Base-by-base conservation (phyloP, 2,888 invertebrate species). In the Automeris io region DNA sequence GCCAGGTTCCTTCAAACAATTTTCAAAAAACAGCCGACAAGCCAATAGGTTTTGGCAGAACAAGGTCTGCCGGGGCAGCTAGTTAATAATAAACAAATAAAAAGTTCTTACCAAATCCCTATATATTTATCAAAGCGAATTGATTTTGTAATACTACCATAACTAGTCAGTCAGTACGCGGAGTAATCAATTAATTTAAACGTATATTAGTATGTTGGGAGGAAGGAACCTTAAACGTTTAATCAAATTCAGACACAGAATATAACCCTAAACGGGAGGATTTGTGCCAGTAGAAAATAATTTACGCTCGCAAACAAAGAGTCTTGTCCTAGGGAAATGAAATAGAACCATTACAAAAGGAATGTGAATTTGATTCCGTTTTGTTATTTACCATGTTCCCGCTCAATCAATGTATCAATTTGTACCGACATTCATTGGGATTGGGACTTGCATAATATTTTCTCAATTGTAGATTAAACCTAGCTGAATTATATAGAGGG, bases 301-400 rank as follows among this genome's bases (percentile, higher is more conserved):
- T 61, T 58, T 57, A 54, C 49, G 53, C 50, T 54, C 47, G 47
- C 59, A 60, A 61, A 64, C 59, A 61, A 57, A 54, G 55, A 57
- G 57, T 62, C 61, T 58, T 57, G 61, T 55, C 45, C 55, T 46
- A 49, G 44, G 49, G 47, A 58, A 53, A 54, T 57, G 54, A 54
- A 67, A 63, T 60, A 60, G 54, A 51, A 50, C 57, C 56, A 57
- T 56, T 60, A 59, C 59, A 61, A 59, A 61, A 52, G 56, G 50
- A 51, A 52, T 54, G 52, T 51, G 56, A 54, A 62, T 62, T 58
- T 50, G 54, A 58, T 57, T 63, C 61, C 56, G 59, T 56, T 61
- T 62, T 62, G 64, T 61, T 33, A 35, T 33, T 39, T 34, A 18
- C 37, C 12, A 29, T 23, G 32, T 29, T 29, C 29, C 16, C 37